phyloP scores from a whole-genome alignment of 2,888 invertebrate genomes.

The Alcis repandata region DNA sequence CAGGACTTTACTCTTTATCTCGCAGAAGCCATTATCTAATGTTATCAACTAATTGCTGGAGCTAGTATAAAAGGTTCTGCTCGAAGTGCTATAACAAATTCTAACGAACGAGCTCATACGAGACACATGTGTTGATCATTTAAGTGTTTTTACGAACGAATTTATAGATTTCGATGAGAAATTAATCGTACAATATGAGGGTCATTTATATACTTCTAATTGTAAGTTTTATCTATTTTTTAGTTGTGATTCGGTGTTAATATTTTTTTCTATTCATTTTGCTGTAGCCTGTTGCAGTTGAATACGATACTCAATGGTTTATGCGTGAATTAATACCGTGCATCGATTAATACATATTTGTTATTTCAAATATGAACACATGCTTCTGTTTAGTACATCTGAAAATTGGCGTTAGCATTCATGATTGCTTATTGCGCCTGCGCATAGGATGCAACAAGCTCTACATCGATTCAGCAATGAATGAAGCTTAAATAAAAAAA shows the following conservation, averaged over 20 bases:
- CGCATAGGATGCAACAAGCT: no score
- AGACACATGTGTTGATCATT: constrained; percentile 65
- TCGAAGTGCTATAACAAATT: constrained; percentile 72
- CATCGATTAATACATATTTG: no score
- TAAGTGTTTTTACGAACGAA: constrained; percentile 77
- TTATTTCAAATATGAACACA: no score
- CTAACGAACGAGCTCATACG: constrained; percentile 80
- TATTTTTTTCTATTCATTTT: neutral
- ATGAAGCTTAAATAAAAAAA: no score
- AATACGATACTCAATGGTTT: no score
- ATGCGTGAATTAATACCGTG: no score
- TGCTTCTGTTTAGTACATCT: no score
- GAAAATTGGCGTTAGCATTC: no score
- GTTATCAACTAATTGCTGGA: constrained; percentile 80
- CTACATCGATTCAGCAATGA: no score
- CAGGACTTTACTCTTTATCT: constrained; percentile 75
- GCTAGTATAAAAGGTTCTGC: constrained; percentile 75
- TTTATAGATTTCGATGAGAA: constrained; percentile 64
- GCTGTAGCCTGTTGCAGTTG: no score
- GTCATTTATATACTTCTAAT: constrained; percentile 70
- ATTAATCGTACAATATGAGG: constrained; percentile 70
- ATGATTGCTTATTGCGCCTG: no score
- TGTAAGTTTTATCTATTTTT: constrained; percentile 66
- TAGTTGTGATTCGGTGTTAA: constrained; percentile 10
- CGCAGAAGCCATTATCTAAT: constrained; percentile 76